Evolutionary conservation across 2,797 vertebrate genomes (phyloP).

Genomic region (Poeciliopsis presidionis): DNA sequence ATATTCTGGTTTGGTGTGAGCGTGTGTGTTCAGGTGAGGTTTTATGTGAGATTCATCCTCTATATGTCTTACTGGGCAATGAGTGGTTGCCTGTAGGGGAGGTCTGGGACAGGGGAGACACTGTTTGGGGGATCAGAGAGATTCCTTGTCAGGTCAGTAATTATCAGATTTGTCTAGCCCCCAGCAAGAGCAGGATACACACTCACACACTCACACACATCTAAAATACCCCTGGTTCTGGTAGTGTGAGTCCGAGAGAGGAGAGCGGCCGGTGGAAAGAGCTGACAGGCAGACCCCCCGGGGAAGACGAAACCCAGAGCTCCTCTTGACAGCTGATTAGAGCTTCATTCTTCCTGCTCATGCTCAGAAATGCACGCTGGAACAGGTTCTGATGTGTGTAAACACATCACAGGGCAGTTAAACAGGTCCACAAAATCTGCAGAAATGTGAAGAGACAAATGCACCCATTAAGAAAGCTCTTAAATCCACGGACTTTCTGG

Average conservation of each 20-base stretch:
- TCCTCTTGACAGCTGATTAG: conserved; percentile 65
- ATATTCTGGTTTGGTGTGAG: background rate
- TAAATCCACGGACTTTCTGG: background rate
- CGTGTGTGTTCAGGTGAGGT: conserved; percentile 18
- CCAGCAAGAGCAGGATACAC: conserved; percentile 36
- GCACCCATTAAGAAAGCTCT: background rate
- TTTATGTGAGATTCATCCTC: conserved; percentile 8
- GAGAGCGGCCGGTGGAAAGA: conserved; percentile 52
- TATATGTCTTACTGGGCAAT: conserved; percentile 5
- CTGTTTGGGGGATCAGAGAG: conserved; percentile 11
- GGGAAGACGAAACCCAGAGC: conserved; percentile 62
- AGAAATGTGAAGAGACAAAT: background rate
- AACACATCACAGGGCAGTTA: conserved; percentile 9
- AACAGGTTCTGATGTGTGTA: conserved; percentile 18
- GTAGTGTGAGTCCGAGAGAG: conserved; percentile 37
- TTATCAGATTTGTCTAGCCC: conserved; percentile 74
- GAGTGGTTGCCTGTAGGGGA: conserved; percentile 20
- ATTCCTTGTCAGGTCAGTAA: conserved; percentile 69
- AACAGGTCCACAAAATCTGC: background rate
- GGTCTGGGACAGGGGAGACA: conserved; percentile 30
- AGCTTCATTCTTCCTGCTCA: conserved; percentile 51
- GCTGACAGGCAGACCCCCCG: conserved; percentile 60
- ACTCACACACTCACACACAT: conserved; percentile 21
- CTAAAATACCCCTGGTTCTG: conserved; percentile 39
- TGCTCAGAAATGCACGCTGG: conserved; percentile 28